Evolutionary conservation across 2,797 vertebrate genomes (phyloP), one percentile per base, ranked within the genome.

Genomic region (Toxotes lorentzi): DNA sequence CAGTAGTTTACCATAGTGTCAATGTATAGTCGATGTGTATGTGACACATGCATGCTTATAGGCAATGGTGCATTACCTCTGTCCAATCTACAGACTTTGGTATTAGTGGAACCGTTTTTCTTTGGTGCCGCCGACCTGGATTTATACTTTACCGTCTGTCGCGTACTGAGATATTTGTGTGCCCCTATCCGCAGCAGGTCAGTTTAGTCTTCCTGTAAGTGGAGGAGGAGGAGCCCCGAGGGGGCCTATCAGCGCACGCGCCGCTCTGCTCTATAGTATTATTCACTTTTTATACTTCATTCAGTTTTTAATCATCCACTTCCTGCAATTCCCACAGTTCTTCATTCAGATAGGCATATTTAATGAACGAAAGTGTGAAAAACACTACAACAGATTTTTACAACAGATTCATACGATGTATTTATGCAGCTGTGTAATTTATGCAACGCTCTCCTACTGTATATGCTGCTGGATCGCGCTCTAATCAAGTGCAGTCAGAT

Each of bases 201-300:
- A 11, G 23, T 24, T 4, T 7, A 1, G 0, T 59, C 51, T 76
- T 80, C 71, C 69, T 58, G 57, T 19, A 24, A 17, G 32, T 1
- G 13, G 50, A 65, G 61, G 59, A 58, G 40, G 86, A 50, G 84
- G 80, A 58, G 79, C 66, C 45, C 13, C 14, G 4, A 27, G n/a
- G 30, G n/a, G 48, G 5, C 27, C 41, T 5, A 1, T 1, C 13
- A 10, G 53, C 84, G 73, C 70, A 70, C 0, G 71, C 82, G 59
- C 78, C 1, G 13, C 47, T 14, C 30, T 21, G 3, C 4, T 16
- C 21, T 27, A 2, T 41, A 13, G 5, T 7, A 7, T 16, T 61
- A 11, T 45, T 27, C 16, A 13, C 13, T 4, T 14, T 12, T n/a
- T 34, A 17, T 54, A 34, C 58, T 50, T 27, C 7, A 40, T 11